phyloP scores from a whole-genome alignment of 2,113 vertebrate genomes.

The Notothenia coriiceps region DNA sequence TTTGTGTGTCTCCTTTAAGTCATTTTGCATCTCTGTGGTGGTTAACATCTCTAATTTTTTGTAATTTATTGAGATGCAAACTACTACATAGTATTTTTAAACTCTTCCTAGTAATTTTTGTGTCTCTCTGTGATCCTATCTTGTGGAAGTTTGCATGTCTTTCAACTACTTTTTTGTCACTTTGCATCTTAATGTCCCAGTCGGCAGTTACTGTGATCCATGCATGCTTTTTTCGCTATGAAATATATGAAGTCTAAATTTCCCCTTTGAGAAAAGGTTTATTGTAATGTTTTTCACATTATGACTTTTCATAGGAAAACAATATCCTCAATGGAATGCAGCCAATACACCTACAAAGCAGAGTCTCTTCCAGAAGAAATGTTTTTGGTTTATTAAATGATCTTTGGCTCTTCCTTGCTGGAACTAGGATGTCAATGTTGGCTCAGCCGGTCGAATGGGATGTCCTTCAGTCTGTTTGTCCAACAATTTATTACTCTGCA shows the following conservation, averaged over 20 bases:
- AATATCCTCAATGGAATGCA: neutral
- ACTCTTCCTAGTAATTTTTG: no score
- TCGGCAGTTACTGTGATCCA: no score
- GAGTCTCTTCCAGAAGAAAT: neutral
- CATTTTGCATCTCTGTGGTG: no score
- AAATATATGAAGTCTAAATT: neutral
- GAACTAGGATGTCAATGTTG: neutral
- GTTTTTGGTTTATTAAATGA: neutral
- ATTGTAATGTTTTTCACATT: neutral
- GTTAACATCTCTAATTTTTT: no score
- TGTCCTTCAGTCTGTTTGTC: slow-evolving; percentile 12
- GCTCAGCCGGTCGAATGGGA: neutral
- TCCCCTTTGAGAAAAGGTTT: neutral
- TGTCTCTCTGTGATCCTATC: no score
- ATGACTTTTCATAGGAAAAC: neutral
- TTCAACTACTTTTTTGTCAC: no score
- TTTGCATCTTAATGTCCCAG: no score
- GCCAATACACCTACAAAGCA: neutral
- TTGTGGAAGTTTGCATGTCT: no score
- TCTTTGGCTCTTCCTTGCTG: neutral
- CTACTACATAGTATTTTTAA: no score
- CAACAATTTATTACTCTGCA: neutral
- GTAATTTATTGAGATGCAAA: no score
- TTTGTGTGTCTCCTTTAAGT: no score
- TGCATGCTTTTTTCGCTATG: no score